Conservation (phyloP, 2,888 invertebrate species). For the Euplagia quadripunctaria region DNA sequence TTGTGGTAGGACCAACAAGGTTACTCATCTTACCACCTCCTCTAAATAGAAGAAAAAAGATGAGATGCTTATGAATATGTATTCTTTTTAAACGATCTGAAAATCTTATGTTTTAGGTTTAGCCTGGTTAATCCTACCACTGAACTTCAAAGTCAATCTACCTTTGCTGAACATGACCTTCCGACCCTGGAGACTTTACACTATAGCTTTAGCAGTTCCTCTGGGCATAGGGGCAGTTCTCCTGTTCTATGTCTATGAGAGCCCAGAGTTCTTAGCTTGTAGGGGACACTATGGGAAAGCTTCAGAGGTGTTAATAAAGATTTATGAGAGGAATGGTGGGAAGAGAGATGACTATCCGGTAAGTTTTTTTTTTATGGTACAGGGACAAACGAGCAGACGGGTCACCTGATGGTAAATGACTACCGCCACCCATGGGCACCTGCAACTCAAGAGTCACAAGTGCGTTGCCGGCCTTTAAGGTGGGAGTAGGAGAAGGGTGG, state of each 20-base stretch:
- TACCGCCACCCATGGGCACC: no score
- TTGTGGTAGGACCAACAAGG: neutral
- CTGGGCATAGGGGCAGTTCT: constrained; percentile 84
- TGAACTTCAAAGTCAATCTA: constrained; percentile 70
- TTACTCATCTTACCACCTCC: neutral
- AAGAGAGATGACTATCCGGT: constrained; percentile 62
- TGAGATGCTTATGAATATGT: neutral
- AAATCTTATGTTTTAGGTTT: constrained; percentile 74
- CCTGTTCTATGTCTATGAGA: constrained; percentile 89
- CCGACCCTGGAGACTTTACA: constrained; percentile 91
- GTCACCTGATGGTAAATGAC: no score
- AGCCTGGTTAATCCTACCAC: constrained; percentile 89
- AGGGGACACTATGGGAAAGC: constrained; percentile 87
- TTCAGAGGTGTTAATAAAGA: constrained; percentile 68
- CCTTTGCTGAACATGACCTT: constrained; percentile 80
- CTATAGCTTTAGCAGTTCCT: constrained; percentile 74
- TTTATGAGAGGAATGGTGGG: constrained; percentile 64
- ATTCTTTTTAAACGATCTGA: neutral
- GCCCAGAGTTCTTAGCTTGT: constrained; percentile 91
- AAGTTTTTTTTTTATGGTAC: constrained; percentile 25
- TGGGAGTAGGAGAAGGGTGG: no score
- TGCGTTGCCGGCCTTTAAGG: no score
- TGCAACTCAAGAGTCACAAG: no score
- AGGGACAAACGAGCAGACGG: neutral
- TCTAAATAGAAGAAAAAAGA: neutral